These are phyloP conservation scores for Pterobdella sp. DNA, from an alignment of 2,888 invertebrate genomes.

Conservation along the genomic window DNA sequence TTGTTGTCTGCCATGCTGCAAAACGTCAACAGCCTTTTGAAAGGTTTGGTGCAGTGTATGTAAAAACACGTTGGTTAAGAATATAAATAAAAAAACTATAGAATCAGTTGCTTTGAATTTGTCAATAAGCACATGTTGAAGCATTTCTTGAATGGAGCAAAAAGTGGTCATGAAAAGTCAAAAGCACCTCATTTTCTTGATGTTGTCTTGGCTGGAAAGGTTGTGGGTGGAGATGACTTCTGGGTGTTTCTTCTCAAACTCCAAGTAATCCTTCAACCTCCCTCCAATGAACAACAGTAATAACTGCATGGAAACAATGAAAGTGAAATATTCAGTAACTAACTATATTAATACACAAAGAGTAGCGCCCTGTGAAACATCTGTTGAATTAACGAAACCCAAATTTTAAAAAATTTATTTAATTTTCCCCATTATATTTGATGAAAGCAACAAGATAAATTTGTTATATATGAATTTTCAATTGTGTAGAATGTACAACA, in stretches of 20 bases:
- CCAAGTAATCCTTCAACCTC: constrained; percentile 79
- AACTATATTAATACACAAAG: no score
- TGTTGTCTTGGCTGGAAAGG: constrained; percentile 82
- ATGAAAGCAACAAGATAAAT: no score
- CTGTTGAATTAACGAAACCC: no score
- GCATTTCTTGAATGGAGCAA: no score
- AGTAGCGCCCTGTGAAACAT: no score
- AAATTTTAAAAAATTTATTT: no score
- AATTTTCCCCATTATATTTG: no score
- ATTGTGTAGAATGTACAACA: no score
- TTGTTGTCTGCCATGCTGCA: constrained; percentile 93
- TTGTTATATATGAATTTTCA: no score
- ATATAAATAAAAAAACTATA: not conserved
- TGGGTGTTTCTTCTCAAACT: constrained; percentile 83
- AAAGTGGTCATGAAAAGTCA: not conserved
- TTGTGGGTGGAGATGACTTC: constrained; percentile 64
- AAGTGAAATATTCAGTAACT: no score
- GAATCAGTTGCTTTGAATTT: not conserved
- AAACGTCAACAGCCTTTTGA: constrained; percentile 72
- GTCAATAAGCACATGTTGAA: not conserved
- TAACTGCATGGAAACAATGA: constrained; percentile 52
- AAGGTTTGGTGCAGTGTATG: not conserved
- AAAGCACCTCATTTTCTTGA: constrained; percentile 72
- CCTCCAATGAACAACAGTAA: constrained; percentile 89
- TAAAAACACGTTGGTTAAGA: not conserved